Evolutionary conservation across 2,888 invertebrate species (phyloP), one percentile per base, ranked within the genome.

Genomic region (Temnothorax unifasciatus): DNA sequence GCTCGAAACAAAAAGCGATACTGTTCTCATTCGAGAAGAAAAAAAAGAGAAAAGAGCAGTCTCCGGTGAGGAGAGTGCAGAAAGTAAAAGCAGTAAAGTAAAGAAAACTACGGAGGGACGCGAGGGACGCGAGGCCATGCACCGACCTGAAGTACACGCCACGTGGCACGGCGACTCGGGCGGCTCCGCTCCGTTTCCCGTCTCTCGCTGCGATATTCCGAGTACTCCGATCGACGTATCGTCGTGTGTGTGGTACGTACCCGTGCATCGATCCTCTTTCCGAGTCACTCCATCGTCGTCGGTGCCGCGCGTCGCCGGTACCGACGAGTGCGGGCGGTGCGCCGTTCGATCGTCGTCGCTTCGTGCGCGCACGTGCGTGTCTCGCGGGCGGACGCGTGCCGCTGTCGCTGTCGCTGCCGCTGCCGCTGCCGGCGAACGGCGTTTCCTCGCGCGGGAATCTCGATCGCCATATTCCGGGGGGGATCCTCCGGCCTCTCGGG

Each of bases 301-400:
- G 47, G 13, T 4, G 29, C 15, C 29, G 38, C 66, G 9, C 47
- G 47, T 76, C 50, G 75, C 21, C 66, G 75, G 47, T 41, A 50
- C 66, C 66, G 75, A 21, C 34, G 25, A 25, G 69, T 38, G 54
- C 34, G 18, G 21, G 21, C 21, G 59, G 21, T 18, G 44, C 57
- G 21, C 54, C 57, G 71, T 71, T 44, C 54, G 34, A 44, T 44
- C 71, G 47, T 54, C 41, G 66, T 54, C 29, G 66, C 47, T 66
- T 66, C 29, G 29, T 9, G 18, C 68, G 57, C 73, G 79, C 79
- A 71, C 79, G 79, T 79, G 76, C 44, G 54, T 75, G 9, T 15
- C 34, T 47, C 13, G 34, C 47, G 57, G 5, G 47, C 9, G 47
- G 8, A 25, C 79, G 73, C 79, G 73, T 9, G 59, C 47, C 47